Evolutionary conservation across 2,888 invertebrate species (phyloP), one percentile per base, ranked within the genome.

Genomic region (Leptopilina drosophilae): DNA sequence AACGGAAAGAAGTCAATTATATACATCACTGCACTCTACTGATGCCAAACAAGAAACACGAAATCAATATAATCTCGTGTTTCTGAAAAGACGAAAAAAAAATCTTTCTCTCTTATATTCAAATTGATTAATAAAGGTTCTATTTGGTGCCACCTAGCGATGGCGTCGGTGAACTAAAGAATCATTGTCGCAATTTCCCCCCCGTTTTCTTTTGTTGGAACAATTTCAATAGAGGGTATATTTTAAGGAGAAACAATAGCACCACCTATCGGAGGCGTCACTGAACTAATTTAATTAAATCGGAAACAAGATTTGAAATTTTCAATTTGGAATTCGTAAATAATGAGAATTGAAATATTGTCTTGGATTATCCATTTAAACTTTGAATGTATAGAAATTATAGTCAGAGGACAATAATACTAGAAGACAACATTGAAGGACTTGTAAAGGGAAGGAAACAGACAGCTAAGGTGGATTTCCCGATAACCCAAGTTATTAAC

Each of bases 401-500:
- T 33, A 33, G 33, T 53, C 56, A 9, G 9, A 56, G 73, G 73
- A 73, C 56, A 56, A 33, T 73, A 73, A 73, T 33, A 73, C 33
- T 64, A 67, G 69, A 64, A 66, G 77, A 49, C 64, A 64, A 40
- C 53, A 12, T 64, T 64, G 53, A 75, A 79, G 62, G 66, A 67
- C 64, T 77, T 26, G 76, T 77, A 81, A 59, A 76, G 40, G 78
- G 62, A 78, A 75, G 76, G 62, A 81, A 80, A 84, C 80, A 83
- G 82, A 84, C 85, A 87, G 85, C 80, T 82, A 87, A 86, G 87
- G 87, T 86, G 88, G 89, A 90, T 88, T 90, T 89, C 88, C 89
- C 90, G 91, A 91, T 91, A 91, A 90, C 88, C 88, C 90, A 88
- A 90, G 90, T 90, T 90, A 91, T 90, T 90, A 91, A 91, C 89